Evolutionary conservation across 2,797 vertebrate species (phyloP).

Genomic region (Staurois parvus): DNA sequence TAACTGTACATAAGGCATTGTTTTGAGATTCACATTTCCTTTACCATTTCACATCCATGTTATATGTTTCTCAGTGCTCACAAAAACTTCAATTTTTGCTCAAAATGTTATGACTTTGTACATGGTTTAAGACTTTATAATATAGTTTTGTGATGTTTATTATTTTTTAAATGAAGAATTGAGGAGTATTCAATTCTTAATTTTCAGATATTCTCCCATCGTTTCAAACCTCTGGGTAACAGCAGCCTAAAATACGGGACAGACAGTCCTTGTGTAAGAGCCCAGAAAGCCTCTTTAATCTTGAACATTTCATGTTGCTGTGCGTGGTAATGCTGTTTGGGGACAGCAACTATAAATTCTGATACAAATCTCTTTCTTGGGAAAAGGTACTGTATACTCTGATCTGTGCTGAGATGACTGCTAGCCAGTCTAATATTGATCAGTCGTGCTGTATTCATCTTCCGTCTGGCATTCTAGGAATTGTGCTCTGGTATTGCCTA

Average conservation of each 20-base stretch:
- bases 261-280: neutral
- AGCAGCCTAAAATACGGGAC: neutral
- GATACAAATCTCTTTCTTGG: neutral
- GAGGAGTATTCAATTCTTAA: neutral
- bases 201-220: neutral
- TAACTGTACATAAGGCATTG: no score
- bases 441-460: constrained; percentile 16
- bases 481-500: neutral
- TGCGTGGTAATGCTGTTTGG: neutral
- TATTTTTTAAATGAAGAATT: neutral
- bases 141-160: neutral
- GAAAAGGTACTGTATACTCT: neutral
- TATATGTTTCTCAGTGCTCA: no score
- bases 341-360: neutral
- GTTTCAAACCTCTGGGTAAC: neutral
- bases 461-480: constrained; percentile 25
- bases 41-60: no score
- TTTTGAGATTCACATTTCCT: no score
- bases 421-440: constrained; percentile 20
- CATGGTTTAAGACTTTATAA: neutral
- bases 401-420: neutral
- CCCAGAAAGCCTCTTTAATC: neutral
- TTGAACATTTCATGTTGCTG: neutral
- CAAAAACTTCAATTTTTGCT: neutral
- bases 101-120: neutral